Evolutionary conservation across 1,140 invertebrate species (phyloP), one percentile per base, ranked within the genome.

Genomic region (Procambarus virginalis): DNA sequence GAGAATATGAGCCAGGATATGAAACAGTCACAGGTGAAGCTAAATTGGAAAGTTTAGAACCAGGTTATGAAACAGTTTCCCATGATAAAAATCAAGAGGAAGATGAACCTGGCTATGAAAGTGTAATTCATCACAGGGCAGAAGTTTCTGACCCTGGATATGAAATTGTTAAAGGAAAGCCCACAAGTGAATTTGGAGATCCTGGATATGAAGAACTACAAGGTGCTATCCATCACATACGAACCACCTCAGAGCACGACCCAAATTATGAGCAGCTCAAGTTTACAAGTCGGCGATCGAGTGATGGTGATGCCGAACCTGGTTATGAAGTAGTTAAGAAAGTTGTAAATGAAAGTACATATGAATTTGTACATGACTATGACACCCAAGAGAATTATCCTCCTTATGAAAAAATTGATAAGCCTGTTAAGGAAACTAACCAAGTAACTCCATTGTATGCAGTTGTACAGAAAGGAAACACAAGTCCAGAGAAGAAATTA

Each of bases 301-400:
- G 80, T 48, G 80, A 82, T 9, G 80, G 80, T 12, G 80, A 82
- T 60, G 34, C 58, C 68, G 80, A 82, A 64, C 80, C 80, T 46
- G 91, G 91, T 14, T 92, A 92, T 87, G 91, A 92, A 75, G 90
- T 90, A 45, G 91, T 92, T 49, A 91, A 87, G 58, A 86, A 91
- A n/a, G 90, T 68, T 48, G 79, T 78, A 68, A 22, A 58, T 22
- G 90, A 91, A 58, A 82, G 90, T 45, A 86, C 79, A 3, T 91
- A 91, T 78, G 90, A 91, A 73, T 58, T 86, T 20, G 85, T 91
- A n/a, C 51, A 85, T 17, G 85, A 91, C 60, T 91, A 91, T 79
- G 90, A 91, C 58, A 87, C 84, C 20, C 90, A 86, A 64, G 84
- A 78, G 34, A 83, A 64, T 17, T 79, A 80, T 64, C 86, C 86